A percentile compares a stretch with the other conserved stretches of the same genome.
phyloP scores from a whole-genome alignment of 2,113 vertebrate genomes.

The Lepidothrix coronata region DNA sequence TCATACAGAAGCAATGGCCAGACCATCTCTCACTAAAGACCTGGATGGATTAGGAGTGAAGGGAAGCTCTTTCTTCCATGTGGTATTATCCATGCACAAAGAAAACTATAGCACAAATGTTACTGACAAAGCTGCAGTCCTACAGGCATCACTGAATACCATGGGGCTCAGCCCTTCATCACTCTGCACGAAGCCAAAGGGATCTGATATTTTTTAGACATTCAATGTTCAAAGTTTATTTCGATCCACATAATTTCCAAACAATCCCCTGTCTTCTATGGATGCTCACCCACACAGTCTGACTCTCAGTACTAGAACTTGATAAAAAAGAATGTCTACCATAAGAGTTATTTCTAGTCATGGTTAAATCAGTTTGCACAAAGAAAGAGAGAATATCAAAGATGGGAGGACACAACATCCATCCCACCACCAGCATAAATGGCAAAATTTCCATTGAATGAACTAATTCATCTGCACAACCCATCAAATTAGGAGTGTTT shows the following conservation, averaged over 20 bases:
- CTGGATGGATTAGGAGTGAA: not conserved
- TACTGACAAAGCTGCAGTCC: not conserved
- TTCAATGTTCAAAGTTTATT: not conserved
- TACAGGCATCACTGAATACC: not conserved
- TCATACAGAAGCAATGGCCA: not conserved
- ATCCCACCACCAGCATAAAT: not conserved
- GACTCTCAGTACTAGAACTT: not conserved
- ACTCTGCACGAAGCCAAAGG: not conserved
- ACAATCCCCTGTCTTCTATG: not conserved
- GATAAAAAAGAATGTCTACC: not conserved
- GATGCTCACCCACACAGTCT: not conserved
- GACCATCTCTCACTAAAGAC: not conserved
- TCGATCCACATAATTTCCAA: not conserved
- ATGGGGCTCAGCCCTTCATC: not conserved
- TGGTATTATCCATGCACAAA: not conserved
- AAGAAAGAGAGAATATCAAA: not conserved
- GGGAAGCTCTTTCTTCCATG: not conserved
- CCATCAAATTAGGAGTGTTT: slow-evolving; percentile 11
- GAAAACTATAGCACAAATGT: not conserved
- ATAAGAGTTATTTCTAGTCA: not conserved
- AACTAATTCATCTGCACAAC: slow-evolving; percentile 19
- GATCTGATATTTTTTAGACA: not conserved
- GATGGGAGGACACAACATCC: not conserved
- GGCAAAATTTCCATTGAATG: not conserved
- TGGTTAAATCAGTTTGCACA: not conserved